These are phyloP conservation scores for Semaprochilodus insignis DNA, from an alignment of 2,797 vertebrate genomes.

Conservation along the genomic window DNA sequence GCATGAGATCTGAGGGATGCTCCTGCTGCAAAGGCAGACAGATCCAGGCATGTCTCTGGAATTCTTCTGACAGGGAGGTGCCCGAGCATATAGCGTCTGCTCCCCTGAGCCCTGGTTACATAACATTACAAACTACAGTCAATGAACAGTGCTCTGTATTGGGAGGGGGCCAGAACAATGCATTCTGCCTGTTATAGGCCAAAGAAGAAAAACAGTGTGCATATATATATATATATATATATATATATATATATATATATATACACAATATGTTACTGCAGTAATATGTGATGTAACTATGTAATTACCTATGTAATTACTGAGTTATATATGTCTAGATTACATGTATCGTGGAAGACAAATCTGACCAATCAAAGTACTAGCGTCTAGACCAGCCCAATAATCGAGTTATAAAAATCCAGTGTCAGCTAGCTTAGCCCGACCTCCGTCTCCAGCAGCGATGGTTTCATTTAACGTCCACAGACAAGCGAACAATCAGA, in stretches of 20 bases:
- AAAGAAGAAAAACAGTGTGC: not conserved
- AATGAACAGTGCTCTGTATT: not conserved
- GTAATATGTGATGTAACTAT: too few relatives aligned
- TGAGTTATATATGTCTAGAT: too few relatives aligned
- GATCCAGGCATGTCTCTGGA: constrained; percentile 33
- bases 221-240: not conserved
- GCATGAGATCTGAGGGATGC: constrained; percentile 11
- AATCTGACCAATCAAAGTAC: not conserved
- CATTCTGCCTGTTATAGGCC: not conserved
- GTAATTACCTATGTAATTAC: too few relatives aligned
- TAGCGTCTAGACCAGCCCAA: not conserved
- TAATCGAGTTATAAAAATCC: not conserved
- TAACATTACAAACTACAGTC: constrained; percentile 1
- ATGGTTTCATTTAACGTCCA: not conserved
- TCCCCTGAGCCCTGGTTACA: constrained; percentile 7
- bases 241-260: too few relatives aligned
- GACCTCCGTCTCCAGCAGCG: not conserved
- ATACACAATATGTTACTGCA: too few relatives aligned
- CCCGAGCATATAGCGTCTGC: not conserved
- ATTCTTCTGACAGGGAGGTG: constrained; percentile 28
- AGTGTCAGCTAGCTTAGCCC: not conserved
- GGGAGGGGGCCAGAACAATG: not conserved
- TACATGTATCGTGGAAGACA: not conserved
- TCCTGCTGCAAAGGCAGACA: constrained; percentile 2
- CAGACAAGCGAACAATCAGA: not conserved